These are phyloP conservation scores for Pandemis cinnamomeana DNA, from an alignment of 2,888 invertebrate species.

Conservation along the genomic window DNA sequence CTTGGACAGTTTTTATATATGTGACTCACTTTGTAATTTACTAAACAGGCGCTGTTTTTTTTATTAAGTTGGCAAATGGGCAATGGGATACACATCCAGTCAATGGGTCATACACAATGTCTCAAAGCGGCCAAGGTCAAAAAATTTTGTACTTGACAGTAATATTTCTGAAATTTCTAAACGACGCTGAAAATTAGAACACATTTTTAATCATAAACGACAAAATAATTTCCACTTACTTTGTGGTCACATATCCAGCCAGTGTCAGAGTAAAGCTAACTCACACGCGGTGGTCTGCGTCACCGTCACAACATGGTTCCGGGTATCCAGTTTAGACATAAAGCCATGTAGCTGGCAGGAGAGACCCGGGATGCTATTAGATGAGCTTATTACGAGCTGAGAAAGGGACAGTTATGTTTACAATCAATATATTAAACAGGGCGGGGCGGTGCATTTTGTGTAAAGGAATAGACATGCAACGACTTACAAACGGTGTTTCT, in stretches of 20 bases:
- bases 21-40: no score
- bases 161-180: no score
- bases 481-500: background rate
- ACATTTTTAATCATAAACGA: no score
- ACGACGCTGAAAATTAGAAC: no score
- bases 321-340: constrained; percentile 11
- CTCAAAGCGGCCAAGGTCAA: no score
- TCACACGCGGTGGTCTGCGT: constrained; percentile 27
- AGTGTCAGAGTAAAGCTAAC: constrained; percentile 18
- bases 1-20: no score
- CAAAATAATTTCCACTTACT: no score
- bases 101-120: no score
- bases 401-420: constrained; percentile 7
- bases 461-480: background rate
- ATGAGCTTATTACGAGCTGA: constrained; percentile 19
- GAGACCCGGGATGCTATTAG: constrained; percentile 24
- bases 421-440: background rate
- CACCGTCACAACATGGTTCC: constrained; percentile 5
- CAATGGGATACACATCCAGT: no score
- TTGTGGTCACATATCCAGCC: background rate
- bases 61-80: no score
- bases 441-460: background rate
- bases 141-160: no score
- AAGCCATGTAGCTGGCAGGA: constrained; percentile 37
- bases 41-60: no score